Evolutionary conservation across 2,113 vertebrate genomes (phyloP), one percentile per base, ranked within the genome.

Genomic region (Poecilia latipinna): DNA sequence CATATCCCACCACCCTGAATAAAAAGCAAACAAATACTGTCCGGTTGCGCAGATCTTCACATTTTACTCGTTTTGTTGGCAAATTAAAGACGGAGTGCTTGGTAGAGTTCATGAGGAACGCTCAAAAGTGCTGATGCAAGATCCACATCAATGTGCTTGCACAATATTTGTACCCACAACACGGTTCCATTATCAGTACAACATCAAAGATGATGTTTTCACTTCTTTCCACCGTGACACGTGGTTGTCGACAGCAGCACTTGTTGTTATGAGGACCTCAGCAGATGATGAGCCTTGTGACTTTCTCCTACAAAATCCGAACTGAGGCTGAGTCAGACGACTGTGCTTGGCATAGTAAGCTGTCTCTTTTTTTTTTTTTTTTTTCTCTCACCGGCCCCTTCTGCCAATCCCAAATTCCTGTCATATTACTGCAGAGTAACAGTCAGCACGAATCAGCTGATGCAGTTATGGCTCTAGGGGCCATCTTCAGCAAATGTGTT

Each of bases 331-430:
- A 89, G 86, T 91, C 85, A 90, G 78, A 88, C 68, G 35, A 73
- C 66, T 17, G 31, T 6, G 2, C 68, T 83, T 17, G 68, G 65
- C 60, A 81, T 79, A 76, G 84, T 78, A 80, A 82, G 77, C 72
- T 76, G 72, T 86, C 73, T 82, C 84, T 26, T 80, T 87, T 83
- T 35, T 35, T 35, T 35, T 37, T 48, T 48, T 48, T 48, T 35
- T 37, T 48, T 48, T 48, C 22, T 19, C 85, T 88, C 72, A 57
- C 72, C 66, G 70, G 51, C 73, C 61, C 78, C 61, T 37, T 73
- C 69, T 80, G 60, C 79, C 65, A 61, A 79, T 83, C 82, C 77
- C 71, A 85, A 75, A 88, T 92, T 91, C 89, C 84, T 87, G 70
- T 73, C 74, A 82, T 77, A 83, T 82, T 80, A 77, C 65, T 70